Conservation (phyloP, 2,797 vertebrate genomes). For the Chiroxiphia lanceolata region DNA sequence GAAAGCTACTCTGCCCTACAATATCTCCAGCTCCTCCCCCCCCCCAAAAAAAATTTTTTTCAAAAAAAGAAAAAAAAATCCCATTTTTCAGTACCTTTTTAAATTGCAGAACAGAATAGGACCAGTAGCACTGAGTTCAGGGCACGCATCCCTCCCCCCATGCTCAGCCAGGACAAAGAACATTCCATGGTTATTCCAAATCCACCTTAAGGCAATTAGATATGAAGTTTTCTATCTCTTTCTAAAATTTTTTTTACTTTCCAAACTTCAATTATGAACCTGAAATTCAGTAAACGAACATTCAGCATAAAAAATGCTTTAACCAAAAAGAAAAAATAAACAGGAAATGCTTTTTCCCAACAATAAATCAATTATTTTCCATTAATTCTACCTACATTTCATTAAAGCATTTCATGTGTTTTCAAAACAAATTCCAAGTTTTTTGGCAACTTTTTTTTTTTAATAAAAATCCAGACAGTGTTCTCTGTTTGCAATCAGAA, state of each 20-base stretch:
- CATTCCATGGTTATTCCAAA: neutral
- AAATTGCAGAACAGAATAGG: neutral
- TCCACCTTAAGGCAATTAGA: conserved; percentile 1
- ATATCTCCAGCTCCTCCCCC: neutral
- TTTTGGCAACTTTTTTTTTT: conserved; percentile 34
- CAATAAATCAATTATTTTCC: neutral
- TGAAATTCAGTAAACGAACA: neutral
- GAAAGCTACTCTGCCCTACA: neutral
- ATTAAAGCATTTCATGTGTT: conserved; percentile 5
- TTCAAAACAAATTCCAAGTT: neutral
- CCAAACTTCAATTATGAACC: neutral
- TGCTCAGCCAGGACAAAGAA: neutral
- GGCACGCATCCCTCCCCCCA: neutral
- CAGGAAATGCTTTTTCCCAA: neutral
- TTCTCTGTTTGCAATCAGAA: conserved; percentile 77
- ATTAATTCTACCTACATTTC: neutral
- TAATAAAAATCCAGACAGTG: conserved; percentile 59
- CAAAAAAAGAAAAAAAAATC: neutral
- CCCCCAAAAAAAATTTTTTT: neutral
- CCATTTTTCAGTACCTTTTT: neutral
- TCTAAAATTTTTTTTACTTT: neutral
- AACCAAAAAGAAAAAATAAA: neutral
- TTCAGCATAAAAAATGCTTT: neutral
- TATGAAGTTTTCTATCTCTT: neutral
- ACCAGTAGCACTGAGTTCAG: neutral